These are phyloP conservation scores for Lordiphosa collinella DNA, from an alignment of 1,140 invertebrate genomes.

Conservation along the genomic window DNA sequence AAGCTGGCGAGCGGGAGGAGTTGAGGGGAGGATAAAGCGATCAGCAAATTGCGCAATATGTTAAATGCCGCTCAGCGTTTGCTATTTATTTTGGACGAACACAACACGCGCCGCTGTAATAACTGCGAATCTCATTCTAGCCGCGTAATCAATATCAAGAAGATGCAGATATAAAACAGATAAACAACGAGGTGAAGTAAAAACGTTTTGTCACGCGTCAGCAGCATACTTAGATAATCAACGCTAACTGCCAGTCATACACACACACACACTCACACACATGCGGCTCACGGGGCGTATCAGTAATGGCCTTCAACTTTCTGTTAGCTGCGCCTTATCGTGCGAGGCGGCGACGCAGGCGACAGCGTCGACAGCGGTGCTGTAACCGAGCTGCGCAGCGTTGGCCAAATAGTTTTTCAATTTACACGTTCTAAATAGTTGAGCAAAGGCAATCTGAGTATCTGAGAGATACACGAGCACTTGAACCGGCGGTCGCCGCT, in stretches of 20 bases:
- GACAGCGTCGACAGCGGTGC: constrained; percentile 14
- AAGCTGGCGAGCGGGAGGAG: constrained; percentile 2
- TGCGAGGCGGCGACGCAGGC: constrained; percentile 47
- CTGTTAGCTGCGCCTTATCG: constrained; percentile 70
- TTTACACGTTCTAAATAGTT: constrained; percentile 75
- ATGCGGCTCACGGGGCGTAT: constrained; percentile 64
- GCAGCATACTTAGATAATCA: constrained; percentile 65
- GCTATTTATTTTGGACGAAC: constrained; percentile 6
- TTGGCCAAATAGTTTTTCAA: constrained; percentile 60
- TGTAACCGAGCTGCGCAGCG: constrained; percentile 6
- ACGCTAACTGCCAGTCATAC: constrained; percentile 59
- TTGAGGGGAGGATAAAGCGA: constrained; percentile 6
- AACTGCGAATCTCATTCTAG: constrained; percentile 1
- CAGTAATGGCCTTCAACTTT: constrained; percentile 77
- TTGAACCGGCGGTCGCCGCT: constrained; percentile 10
- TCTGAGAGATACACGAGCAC: constrained; percentile 59
- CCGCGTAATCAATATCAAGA: constrained; percentile 47
- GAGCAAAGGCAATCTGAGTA: constrained; percentile 27
- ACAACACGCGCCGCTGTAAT: constrained; percentile 32
- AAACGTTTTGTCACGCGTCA: constrained; percentile 61
- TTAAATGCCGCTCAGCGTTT: constrained; percentile 46
- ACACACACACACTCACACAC: constrained; percentile 9
- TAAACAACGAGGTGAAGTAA: constrained; percentile 25
- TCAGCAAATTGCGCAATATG: constrained; percentile 74
- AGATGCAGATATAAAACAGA: constrained; percentile 45